Conservation (phyloP, 2,113 vertebrate genomes). For the Sula dactylatra region DNA sequence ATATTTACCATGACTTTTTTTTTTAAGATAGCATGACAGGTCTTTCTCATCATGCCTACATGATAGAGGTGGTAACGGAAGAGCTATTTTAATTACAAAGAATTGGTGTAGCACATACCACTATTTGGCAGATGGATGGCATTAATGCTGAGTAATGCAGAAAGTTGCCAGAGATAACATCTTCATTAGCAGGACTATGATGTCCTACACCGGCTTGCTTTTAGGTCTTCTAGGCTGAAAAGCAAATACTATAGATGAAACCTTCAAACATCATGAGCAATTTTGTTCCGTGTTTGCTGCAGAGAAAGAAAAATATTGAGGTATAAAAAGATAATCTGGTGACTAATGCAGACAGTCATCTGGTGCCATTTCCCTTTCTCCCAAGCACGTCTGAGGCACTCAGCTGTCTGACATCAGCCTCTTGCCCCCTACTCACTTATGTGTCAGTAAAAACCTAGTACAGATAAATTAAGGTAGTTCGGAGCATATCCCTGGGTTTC, state of each 20-base stretch:
- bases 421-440: not conserved
- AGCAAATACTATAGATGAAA: not conserved
- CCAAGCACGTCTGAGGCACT: not conserved
- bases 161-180: slow-evolving; percentile 10
- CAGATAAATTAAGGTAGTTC: slow-evolving; percentile 51
- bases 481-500: slow-evolving; percentile 5
- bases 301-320: not conserved
- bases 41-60: not conserved
- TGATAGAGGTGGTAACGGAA: slow-evolving; percentile 48
- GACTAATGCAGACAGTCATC: not conserved
- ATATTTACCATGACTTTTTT: slow-evolving; percentile 2
- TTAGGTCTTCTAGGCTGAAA: not conserved
- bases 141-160: not conserved
- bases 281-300: not conserved
- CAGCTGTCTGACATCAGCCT: not conserved
- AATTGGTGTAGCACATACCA: slow-evolving; percentile 17
- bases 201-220: not conserved
- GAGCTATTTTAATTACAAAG: slow-evolving; percentile 63
- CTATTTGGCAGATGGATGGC: not conserved
- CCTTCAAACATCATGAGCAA: not conserved
- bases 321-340: not conserved
- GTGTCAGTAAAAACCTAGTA: slow-evolving; percentile 8
- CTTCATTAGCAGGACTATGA: not conserved
- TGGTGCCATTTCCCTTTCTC: not conserved
- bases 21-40: slow-evolving; percentile 11